Conservation (phyloP, 1,140 invertebrate genomes). For the Drosophila insularis region DNA sequence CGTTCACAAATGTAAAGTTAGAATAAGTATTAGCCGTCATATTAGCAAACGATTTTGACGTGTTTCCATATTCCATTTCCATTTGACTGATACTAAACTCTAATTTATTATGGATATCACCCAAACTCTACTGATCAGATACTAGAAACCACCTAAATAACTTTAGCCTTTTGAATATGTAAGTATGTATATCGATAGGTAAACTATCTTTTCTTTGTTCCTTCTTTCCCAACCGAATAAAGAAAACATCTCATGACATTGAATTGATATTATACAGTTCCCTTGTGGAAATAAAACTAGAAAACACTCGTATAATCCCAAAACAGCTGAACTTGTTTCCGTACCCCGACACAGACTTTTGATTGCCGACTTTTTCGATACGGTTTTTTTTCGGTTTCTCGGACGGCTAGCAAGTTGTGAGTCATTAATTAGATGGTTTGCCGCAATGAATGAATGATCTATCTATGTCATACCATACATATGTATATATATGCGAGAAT, state of each 20-base stretch:
- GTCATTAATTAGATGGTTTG: constrained; percentile 43
- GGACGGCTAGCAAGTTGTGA: constrained; percentile 11
- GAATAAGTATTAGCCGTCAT: too few relatives aligned
- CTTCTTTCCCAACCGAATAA: too few relatives aligned
- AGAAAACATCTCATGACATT: not conserved
- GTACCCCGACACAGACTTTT: not conserved
- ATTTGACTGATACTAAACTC: too few relatives aligned
- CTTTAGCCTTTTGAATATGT: too few relatives aligned
- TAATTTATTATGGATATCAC: too few relatives aligned
- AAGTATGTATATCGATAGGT: too few relatives aligned
- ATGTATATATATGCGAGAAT: not conserved
- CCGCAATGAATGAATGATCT: constrained; percentile 1
- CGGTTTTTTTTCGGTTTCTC: not conserved
- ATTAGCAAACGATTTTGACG: too few relatives aligned
- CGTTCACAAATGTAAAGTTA: too few relatives aligned
- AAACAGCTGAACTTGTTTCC: not conserved
- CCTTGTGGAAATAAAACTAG: not conserved
- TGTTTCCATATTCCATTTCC: too few relatives aligned
- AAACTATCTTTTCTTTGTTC: too few relatives aligned
- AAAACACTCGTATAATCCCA: not conserved
- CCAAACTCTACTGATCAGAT: too few relatives aligned
- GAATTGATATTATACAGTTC: not conserved
- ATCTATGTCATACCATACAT: not conserved
- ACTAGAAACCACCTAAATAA: too few relatives aligned
- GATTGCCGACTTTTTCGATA: not conserved